phyloP scores from a whole-genome alignment of 2,888 invertebrate species.

The Chloroclysta siterata region DNA sequence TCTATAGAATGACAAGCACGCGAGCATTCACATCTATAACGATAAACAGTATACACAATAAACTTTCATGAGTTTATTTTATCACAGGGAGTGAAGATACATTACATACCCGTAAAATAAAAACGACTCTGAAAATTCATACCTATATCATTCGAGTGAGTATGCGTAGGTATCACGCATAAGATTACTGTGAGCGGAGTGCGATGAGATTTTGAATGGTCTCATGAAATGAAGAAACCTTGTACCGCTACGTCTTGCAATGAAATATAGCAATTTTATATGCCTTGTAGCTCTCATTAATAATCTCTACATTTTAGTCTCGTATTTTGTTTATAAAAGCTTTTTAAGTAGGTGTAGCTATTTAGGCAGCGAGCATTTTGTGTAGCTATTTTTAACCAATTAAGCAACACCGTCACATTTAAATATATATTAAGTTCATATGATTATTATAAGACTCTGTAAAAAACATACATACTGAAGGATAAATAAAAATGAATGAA shows the following conservation, averaged over 20 bases:
- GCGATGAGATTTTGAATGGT: constrained; percentile 64
- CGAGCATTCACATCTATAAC: constrained; percentile 24
- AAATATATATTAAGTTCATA: neutral
- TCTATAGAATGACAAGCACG: constrained; percentile 17
- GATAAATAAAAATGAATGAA: neutral
- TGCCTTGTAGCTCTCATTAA: constrained; percentile 58
- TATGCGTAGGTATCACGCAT: constrained; percentile 22
- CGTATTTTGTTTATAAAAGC: constrained; percentile 55
- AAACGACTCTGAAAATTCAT: constrained; percentile 51
- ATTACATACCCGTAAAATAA: constrained; percentile 69
- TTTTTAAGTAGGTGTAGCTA: neutral
- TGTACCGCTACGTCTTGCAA: constrained; percentile 58
- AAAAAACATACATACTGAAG: neutral
- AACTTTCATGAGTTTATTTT: constrained; percentile 46
- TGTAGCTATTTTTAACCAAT: too few relatives aligned
- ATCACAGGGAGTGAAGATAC: constrained; percentile 43
- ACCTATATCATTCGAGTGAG: constrained; percentile 10
- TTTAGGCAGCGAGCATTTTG: too few relatives aligned
- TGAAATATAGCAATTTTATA: constrained; percentile 60
- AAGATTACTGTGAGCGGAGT: constrained; percentile 36
- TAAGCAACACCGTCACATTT: too few relatives aligned
- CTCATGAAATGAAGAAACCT: constrained; percentile 62
- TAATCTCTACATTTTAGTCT: constrained; percentile 49
- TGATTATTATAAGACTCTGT: neutral
- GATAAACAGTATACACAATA: constrained; percentile 30